Evolutionary conservation across 2,888 invertebrate species (phyloP), one percentile per base, ranked within the genome.

Genomic region (Sinelater perroti): DNA sequence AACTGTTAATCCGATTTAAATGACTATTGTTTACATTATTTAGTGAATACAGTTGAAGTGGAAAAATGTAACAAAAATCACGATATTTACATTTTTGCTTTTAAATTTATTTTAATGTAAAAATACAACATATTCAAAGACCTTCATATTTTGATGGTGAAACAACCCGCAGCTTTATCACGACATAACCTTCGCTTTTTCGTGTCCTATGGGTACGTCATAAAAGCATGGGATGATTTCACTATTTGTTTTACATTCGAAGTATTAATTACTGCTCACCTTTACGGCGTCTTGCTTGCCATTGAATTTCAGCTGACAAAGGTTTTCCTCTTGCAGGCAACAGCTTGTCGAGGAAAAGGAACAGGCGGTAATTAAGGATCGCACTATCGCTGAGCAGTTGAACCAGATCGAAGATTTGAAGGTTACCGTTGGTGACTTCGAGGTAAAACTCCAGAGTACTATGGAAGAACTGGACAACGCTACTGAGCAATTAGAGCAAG

Each of bases 111-210:
- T n/a, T n/a, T n/a, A n/a, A n/a, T n/a, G n/a, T n/a, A n/a, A n/a
- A n/a, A n/a, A n/a, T n/a, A n/a, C n/a, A n/a, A n/a, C n/a, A n/a
- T n/a, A n/a, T n/a, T n/a, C n/a, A n/a, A n/a, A n/a, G n/a, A n/a
- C n/a, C n/a, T n/a, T n/a, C n/a, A n/a, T n/a, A n/a, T n/a, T n/a
- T n/a, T n/a, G n/a, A n/a, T n/a, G n/a, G n/a, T n/a, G n/a, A n/a
- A n/a, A n/a, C n/a, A n/a, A n/a, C n/a, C n/a, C n/a, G n/a, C n/a
- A n/a, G n/a, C n/a, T n/a, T n/a, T n/a, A n/a, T n/a, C n/a, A n/a
- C n/a, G n/a, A n/a, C n/a, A n/a, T 18, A 36, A 36, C 36, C 36
- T 36, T 36, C 36, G 36, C 2, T 14, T 36, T 36, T 36, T 36
- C 36, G 36, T 35, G 35, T 14, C 17, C 16, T 4, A 16, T 36